phyloP scores from a whole-genome alignment of 2,888 invertebrate genomes.

The Crocallis elinguaria region DNA sequence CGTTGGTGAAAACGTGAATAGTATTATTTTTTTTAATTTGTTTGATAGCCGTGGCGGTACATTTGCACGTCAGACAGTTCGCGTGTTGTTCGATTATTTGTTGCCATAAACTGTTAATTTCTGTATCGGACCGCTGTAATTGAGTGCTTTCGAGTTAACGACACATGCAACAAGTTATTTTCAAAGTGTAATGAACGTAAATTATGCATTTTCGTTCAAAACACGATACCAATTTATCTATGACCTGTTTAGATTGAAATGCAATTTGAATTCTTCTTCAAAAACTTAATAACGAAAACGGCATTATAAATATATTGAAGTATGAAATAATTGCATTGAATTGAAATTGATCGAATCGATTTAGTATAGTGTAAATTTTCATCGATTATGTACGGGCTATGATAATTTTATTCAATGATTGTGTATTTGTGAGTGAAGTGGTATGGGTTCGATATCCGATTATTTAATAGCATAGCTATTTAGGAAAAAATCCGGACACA shows the following conservation, averaged over 20 bases:
- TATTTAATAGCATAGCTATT: no score
- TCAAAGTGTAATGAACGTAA: slow-evolving; percentile 3
- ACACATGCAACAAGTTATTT: slow-evolving; percentile 19
- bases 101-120: slow-evolving; percentile 50
- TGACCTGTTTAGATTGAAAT: background rate
- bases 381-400: no score
- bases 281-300: background rate
- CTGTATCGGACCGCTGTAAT: slow-evolving; percentile 40
- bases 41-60: slow-evolving; percentile 20
- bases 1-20: slow-evolving; percentile 38
- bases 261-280: background rate
- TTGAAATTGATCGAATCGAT: no score
- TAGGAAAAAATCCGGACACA: no score
- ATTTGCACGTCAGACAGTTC: slow-evolving; percentile 31
- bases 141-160: slow-evolving; percentile 40
- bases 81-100: slow-evolving; percentile 51
- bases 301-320: no score
- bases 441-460: no score
- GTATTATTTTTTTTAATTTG: slow-evolving; percentile 27
- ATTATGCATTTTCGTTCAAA: slow-evolving; percentile 3
- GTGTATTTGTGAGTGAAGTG: no score
- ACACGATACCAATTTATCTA: background rate
- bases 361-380: no score
- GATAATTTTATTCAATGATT: no score
- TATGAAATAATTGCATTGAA: no score